phyloP scores from a whole-genome alignment of 2,797 vertebrate species.

The Craterocephalus amniculus region DNA sequence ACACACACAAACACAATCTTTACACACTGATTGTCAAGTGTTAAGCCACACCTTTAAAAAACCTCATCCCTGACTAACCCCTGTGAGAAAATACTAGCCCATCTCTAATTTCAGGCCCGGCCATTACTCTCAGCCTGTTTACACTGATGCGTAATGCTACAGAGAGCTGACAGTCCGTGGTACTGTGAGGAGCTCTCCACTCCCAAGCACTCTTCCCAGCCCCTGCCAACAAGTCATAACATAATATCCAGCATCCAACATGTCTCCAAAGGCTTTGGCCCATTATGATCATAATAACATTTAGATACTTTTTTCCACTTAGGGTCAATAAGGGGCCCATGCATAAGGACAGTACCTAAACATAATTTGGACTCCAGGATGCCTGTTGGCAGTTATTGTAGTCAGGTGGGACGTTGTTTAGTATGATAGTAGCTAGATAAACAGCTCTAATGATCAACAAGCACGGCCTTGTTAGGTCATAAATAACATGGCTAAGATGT shows the following conservation, averaged over 20 bases:
- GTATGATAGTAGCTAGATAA: slow-evolving; percentile 1
- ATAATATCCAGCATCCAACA: slow-evolving; percentile 59
- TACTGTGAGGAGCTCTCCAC: slow-evolving; percentile 51
- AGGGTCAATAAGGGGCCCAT: slow-evolving; percentile 32
- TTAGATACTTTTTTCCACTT: slow-evolving; percentile 45
- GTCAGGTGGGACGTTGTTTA: slow-evolving; percentile 31
- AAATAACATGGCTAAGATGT: slow-evolving; percentile 48
- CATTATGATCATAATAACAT: slow-evolving; percentile 41
- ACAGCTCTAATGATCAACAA: slow-evolving; percentile 63
- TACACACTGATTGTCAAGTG: slow-evolving; percentile 13
- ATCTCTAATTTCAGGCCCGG: slow-evolving; percentile 32
- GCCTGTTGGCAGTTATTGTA: slow-evolving; percentile 1
- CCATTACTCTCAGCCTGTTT: slow-evolving; percentile 34
- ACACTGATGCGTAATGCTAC: slow-evolving; percentile 47
- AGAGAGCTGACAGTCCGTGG: slow-evolving; percentile 37
- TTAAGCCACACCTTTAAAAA: slow-evolving; percentile 21
- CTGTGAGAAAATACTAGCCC: slow-evolving; percentile 14
- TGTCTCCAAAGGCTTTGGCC: slow-evolving; percentile 56
- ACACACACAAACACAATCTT: slow-evolving; percentile 30
- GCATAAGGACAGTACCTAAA: slow-evolving; percentile 35
- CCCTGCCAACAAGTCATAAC: slow-evolving; percentile 54
- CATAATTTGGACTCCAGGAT: slow-evolving; percentile 13
- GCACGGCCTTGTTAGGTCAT: slow-evolving; percentile 48
- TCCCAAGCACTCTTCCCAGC: slow-evolving; percentile 59
- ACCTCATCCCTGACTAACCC: slow-evolving; percentile 17